Base-by-base conservation (phyloP, 2,113 vertebrate genomes). In the Emydocephalus ijimae region DNA sequence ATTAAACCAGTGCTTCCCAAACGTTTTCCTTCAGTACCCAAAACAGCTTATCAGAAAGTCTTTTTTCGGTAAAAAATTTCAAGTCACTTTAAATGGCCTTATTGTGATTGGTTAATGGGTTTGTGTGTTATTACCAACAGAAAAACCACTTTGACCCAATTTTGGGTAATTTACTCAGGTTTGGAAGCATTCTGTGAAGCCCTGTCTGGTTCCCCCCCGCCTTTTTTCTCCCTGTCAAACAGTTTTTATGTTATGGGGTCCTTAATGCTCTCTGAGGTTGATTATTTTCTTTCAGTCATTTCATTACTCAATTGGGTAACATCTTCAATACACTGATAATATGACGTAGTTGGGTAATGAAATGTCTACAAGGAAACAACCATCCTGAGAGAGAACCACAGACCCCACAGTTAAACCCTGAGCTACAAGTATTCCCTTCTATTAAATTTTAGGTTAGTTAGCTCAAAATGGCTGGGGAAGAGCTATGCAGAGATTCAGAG, bases 401-500 rank as follows among this genome's bases (percentile, higher is more conserved):
- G 29, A n/a, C 29, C 56, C 61, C 9, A 61, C 23, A 61, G 57
- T 26, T 61, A 61, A 11, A 61, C 9, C 9, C 24, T 12, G 11
- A 52, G 10, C 50, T 61, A 61, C 8, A 61, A 61, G 3, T 61
- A 3, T 61, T 61, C 24, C 26, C 57, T 61, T 61, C 57, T 61
- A 26, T 61, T 61, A 61, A 26, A 61, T 96, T 95, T 96, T 95
- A 94, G 97, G 96, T 96, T 96, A 97, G 97, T 97, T 98, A 98
- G 97, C 97, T 97, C 96, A 93, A 97, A 95, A 97, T 98, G 97
- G 88, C 97, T 98, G 98, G 97, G 98, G 93, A 96, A 61, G 95
- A 93, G 94, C 97, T 97, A 1, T 96, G 98, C 98, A 97, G 97
- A 97, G 96, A 97, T 97, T 97, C 97, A 97, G 96, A 96, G 96